Evolutionary conservation across 2,888 invertebrate genomes (phyloP), one percentile per base, ranked within the genome.

Genomic region (Dione vanillae): DNA sequence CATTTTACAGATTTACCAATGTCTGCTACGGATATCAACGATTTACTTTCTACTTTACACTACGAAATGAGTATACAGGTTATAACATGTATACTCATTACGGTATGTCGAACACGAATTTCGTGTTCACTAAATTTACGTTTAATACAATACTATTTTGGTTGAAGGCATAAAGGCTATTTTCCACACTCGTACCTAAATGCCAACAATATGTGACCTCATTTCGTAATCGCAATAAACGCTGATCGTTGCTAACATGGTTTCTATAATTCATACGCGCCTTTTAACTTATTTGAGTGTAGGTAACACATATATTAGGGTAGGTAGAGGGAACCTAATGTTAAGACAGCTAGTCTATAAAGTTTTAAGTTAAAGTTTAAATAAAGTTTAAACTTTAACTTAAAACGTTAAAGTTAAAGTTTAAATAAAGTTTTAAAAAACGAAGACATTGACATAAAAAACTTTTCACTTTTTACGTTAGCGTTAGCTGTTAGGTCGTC

Each of bases 211-310:
- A 43, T 45, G 43, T 45, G 45, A 61, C 45, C 61, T 45, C 45
- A 61, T 61, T 61, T 45, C 35, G 27, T 0, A n/a, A 43, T 45
- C 45, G 37, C 49, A 64, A 64, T 64, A 49, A 64, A 37, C 16
- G 19, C 19, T 49, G 49, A 64, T 64, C 47, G 49, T 16, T 49
- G 61, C 27, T 45, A 37, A 37, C 37, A 47, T 49, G 43, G 27
- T 45, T 37, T 49, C 49, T 64, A 64, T 64, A 49, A 64, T 49
- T 64, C 19, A 64, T 64, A 64, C 12, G 37, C n/a, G 16, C 12
- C 19, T 59, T 43, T 27, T 43, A 43, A 45, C 27, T 61, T 61
- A n/a, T 19, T 27, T 61, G 11, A 45, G 45, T 10, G 12, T 14
- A 20, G 3, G 19, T 59, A 2, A n/a, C n/a, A n/a, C n/a, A n/a